Percentiles rank a stretch among this genome's conserved stretches.
phyloP scores from a whole-genome alignment of 2,113 vertebrate genomes.

The Neofelis nebulosa region DNA sequence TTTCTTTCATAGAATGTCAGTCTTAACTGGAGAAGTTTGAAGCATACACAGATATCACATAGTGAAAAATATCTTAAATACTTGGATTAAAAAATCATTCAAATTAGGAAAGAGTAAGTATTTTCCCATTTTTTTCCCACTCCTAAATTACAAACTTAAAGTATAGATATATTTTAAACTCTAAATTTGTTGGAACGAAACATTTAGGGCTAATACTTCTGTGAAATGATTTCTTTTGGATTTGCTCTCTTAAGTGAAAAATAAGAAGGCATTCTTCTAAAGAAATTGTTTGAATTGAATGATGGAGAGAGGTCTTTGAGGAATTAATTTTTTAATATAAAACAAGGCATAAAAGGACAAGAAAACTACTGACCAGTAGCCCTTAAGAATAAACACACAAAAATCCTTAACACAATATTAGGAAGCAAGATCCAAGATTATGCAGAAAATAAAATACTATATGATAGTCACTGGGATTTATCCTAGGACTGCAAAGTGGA shows the following conservation, averaged over 20 bases:
- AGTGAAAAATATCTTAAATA: background rate
- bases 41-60: background rate
- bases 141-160: background rate
- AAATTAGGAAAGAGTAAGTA: background rate
- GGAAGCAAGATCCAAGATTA: background rate
- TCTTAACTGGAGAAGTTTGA: background rate
- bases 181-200: background rate
- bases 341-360: background rate
- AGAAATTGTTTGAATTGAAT: background rate
- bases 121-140: background rate
- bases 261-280: background rate
- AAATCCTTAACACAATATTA: background rate
- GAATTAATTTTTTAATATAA: background rate
- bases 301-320: background rate
- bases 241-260: background rate
- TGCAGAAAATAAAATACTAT: background rate
- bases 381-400: background rate
- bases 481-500: background rate
- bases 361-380: background rate
- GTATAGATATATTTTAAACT: background rate
- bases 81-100: background rate
- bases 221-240: background rate
- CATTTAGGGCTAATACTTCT: background rate
- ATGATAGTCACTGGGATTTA: background rate
- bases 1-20: background rate